Base-by-base conservation (phyloP, 2,888 invertebrate species). In the Poecilus cupreus region DNA sequence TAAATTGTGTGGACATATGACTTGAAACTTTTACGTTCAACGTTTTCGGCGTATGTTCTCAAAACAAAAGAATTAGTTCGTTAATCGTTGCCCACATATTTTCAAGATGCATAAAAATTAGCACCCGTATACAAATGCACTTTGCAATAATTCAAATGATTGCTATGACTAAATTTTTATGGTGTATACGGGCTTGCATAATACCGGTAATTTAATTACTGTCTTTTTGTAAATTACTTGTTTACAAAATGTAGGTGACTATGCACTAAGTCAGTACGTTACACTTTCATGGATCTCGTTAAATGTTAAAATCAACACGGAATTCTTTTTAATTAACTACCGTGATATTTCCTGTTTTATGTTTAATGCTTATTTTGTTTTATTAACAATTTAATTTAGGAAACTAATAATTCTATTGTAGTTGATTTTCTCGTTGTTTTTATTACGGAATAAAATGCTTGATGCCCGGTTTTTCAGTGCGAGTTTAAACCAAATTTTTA, bases 1-100 rank as follows among this genome's bases (percentile, higher is more conserved):
- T 72, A 80, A 80, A 80, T 80, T 64, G 39, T 32, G 57, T 24
- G 13, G 54, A 76, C 57, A 26, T 51, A 4, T 51, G 51, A 18
- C 51, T 54, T 54, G 22, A 68, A 16, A 16, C 37, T 1, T 68
- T 13, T 39, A 1, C 6, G 43, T 43, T 5, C 37, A 76, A 76
- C 76, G 57, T 37, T 26, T 76, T 54, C 11, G 3, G 22, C 76
- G 18, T 51, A 75, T 75, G 76, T 76, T 39, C 20, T 11, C 5
- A n/a, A 24, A 49, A 24, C 43, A 37, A 78, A 64, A 32, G 32
- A 32, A 32, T 32, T 6, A 6, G 4, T 32, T 5, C 2, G 5
- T 32, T 39, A 18, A 37, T 32, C 76, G 76, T 78, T 78, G 43
- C 78, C 43, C 64, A 46, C 57, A 76, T 57, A 54, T n/a, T 16